Base-by-base conservation (phyloP, 2,888 invertebrate species). In the Acrobasis suavella region DNA sequence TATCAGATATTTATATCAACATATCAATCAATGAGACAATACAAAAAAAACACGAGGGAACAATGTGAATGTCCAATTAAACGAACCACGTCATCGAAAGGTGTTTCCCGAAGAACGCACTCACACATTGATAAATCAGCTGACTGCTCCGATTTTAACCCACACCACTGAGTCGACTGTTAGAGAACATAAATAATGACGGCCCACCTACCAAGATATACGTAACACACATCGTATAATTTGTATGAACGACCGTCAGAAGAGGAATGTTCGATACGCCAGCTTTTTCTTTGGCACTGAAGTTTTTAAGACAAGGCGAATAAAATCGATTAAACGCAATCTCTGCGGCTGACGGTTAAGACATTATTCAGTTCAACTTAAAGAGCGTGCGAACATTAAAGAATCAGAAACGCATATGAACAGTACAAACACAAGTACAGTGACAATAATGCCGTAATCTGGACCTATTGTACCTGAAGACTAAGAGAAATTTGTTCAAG, bases 171-270 rank as follows among this genome's bases (percentile, higher is more conserved):
- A 83, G 82, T 78, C 80, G 86, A 85, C 87, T 89, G 91, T 91
- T 91, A 91, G 91, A 91, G 91, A 91, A 91, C 91, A 92, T 92
- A 92, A 91, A 92, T 92, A 92, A 92, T 92, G 91, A 91, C 89
- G 87, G 85, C 90, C 89, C 87, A 90, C 89, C 91, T 90, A 91
- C 89, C 89, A 86, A 91, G 83, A 88, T 89, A 90, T 87, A 90
- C 89, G 85, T 88, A 90, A 86, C 86, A 87, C 81, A 83, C 82
- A 81, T 87, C 86, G 91, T 90, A 89, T 89, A 90, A 91, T 91
- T 89, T 90, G 91, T 91, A 88, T 86, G 86, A 87, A 82, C 87
- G 83, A 80, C 81, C 83, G 81, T 73, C 86, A 78, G 73, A 81
- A 77, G 83, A 83, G 84, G 85, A 88, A 87, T 87, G 90, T 82